Conservation (phyloP, 2,797 vertebrate genomes). For the Myotis vivesi region DNA sequence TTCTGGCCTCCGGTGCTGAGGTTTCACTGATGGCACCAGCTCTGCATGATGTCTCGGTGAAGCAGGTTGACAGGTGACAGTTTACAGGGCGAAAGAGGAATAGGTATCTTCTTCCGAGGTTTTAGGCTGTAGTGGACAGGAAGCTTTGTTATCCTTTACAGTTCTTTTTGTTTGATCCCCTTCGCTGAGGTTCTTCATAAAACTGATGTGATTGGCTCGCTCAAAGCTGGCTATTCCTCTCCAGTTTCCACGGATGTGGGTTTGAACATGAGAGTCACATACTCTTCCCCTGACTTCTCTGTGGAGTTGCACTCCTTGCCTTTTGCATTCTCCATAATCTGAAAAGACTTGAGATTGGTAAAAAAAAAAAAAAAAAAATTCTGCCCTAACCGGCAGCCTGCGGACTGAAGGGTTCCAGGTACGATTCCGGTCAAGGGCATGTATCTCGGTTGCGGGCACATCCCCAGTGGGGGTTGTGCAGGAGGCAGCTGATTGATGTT, state of each 20-base stretch:
- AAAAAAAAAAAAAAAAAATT: not conserved
- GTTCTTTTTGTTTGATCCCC: not conserved
- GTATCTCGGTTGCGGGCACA: no score
- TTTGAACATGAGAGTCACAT: not conserved
- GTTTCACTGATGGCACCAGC: not conserved
- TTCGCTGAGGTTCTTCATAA: not conserved
- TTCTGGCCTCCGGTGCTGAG: not conserved
- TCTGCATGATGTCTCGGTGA: accelerated
- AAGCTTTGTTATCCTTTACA: not conserved
- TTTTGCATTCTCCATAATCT: not conserved
- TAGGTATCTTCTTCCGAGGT: not conserved
- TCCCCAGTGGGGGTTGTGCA: no score
- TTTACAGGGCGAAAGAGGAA: not conserved
- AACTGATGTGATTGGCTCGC: not conserved
- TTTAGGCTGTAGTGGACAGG: not conserved
- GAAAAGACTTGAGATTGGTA: not conserved
- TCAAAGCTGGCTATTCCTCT: not conserved
- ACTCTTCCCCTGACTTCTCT: not conserved
- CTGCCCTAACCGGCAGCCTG: no score
- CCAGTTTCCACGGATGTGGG: not conserved
- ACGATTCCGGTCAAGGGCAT: no score
- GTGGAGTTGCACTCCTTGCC: not conserved
- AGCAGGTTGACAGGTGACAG: not conserved
- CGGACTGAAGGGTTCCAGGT: no score
- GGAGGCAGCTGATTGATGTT: no score